Conservation (phyloP, 2,888 invertebrate species). For the Drosophila emarginata region DNA sequence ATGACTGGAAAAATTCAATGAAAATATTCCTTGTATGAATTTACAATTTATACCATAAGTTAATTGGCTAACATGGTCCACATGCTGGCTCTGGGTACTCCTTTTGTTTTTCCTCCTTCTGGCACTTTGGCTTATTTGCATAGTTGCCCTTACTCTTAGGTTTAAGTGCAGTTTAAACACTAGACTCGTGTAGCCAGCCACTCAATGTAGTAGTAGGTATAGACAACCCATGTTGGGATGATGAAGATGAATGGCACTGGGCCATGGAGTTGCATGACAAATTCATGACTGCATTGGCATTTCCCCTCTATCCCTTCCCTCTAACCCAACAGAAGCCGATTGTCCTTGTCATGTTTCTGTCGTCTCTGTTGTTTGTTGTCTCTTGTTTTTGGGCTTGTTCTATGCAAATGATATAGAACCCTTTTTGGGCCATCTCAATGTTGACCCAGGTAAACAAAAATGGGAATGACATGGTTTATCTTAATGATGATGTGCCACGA, state of each 20-base stretch:
- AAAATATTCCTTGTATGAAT: background rate
- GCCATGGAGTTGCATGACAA: conserved; percentile 49
- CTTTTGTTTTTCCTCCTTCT: conserved; percentile 15
- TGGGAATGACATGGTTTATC: background rate
- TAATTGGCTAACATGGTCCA: background rate
- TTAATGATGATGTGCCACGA: background rate
- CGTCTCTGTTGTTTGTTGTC: conserved; percentile 18
- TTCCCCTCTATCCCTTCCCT: background rate
- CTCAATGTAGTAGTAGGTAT: conserved; percentile 2
- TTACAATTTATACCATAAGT: background rate
- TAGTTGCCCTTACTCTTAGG: conserved; percentile 21
- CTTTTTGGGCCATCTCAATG: conserved; percentile 46
- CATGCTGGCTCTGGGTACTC: no score
- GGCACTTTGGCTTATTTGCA: conserved; percentile 38
- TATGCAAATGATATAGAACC: conserved; percentile 36
- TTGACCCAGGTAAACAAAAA: conserved; percentile 37
- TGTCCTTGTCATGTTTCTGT: conserved; percentile 50
- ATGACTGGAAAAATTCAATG: background rate
- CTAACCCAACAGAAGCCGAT: conserved; percentile 27
- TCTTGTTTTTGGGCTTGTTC: conserved; percentile 6
- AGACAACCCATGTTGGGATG: background rate
- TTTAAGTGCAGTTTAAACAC: conserved; percentile 41
- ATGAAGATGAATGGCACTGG: background rate
- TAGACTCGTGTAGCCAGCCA: conserved; percentile 17
- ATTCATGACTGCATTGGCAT: conserved; percentile 63